phyloP scores from a whole-genome alignment of 2,888 invertebrate genomes.

The Andrena trimmerana region DNA sequence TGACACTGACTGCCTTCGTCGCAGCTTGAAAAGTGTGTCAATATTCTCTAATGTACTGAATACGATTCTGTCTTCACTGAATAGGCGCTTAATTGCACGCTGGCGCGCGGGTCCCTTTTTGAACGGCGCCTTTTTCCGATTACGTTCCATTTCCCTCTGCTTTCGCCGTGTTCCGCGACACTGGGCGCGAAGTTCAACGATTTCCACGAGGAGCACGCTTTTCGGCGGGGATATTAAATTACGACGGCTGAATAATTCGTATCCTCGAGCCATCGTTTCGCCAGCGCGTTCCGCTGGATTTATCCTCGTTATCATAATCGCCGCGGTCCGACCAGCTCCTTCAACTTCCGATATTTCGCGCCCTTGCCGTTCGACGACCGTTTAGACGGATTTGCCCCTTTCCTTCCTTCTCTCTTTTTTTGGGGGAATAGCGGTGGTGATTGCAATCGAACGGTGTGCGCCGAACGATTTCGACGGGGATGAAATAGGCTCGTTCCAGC shows the following conservation, averaged over 20 bases:
- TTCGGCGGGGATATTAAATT: conserved; percentile 22
- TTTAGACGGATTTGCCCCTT: conserved; percentile 12
- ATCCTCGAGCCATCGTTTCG: background rate
- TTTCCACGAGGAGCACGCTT: conserved; percentile 1
- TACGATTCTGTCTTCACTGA: background rate
- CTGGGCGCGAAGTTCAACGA: background rate
- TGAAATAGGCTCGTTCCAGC: background rate
- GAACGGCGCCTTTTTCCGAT: background rate
- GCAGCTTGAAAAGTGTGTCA: too few species aligned
- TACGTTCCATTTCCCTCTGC: conserved; percentile 5
- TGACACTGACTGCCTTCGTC: too few species aligned
- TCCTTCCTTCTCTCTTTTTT: background rate
- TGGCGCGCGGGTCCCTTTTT: background rate
- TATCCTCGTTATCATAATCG: conserved; percentile 50
- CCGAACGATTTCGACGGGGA: background rate
- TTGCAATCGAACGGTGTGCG: conserved; percentile 19
- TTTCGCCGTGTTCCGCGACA: background rate
- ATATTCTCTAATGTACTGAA: too few species aligned
- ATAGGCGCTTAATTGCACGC: conserved; percentile 10
- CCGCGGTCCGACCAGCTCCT: background rate
- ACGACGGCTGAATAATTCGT: conserved; percentile 24
- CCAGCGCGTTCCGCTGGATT: conserved; percentile 5
- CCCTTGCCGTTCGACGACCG: background rate
- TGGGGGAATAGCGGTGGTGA: background rate
- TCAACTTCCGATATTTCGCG: conserved; percentile 16